Percentiles rank a stretch among this genome's conserved stretches.
Evolutionary conservation across 2,797 vertebrate genomes (phyloP).

Genomic region (Sandelia bainsii): DNA sequence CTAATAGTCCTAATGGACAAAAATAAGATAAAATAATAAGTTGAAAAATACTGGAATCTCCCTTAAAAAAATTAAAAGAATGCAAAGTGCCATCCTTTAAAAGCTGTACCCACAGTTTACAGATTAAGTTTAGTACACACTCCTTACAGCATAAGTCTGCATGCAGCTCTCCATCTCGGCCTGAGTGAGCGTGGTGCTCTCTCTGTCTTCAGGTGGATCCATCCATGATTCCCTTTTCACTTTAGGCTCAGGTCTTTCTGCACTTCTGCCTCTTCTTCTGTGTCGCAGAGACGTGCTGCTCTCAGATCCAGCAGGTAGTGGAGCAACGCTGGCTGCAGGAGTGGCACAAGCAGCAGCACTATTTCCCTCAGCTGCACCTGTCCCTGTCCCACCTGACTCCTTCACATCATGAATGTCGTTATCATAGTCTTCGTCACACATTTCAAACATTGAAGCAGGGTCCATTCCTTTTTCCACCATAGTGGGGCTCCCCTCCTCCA

Average conservation of each 20-base stretch:
- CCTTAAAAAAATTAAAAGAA: not conserved
- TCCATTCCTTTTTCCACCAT: constrained; percentile 97
- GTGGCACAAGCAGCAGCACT: constrained; percentile 22
- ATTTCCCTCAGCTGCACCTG: constrained; percentile 39
- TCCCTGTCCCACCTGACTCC: constrained; percentile 66
- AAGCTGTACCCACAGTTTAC: not conserved
- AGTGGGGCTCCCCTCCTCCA: constrained; percentile 96
- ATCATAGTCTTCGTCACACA: constrained; percentile 91
- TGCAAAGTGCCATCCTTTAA: not conserved
- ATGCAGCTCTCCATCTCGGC: constrained; percentile 98
- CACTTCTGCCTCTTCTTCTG: constrained; percentile 72
- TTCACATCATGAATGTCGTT: constrained; percentile 79
- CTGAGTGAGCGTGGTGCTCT: constrained; percentile 88
- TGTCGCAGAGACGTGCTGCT: constrained; percentile 73
- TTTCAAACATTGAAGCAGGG: constrained; percentile 89
- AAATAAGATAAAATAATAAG: too few species aligned
- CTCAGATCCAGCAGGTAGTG: constrained; percentile 67
- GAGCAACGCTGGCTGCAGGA: constrained; percentile 28
- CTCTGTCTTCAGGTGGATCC: constrained; percentile 90
- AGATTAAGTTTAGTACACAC: not conserved
- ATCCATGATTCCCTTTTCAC: constrained; percentile 92
- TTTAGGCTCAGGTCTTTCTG: constrained; percentile 79
- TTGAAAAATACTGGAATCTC: too few species aligned
- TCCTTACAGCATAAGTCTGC: constrained; percentile 93
- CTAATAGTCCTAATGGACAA: too few species aligned